Conservation (phyloP, 2,113 vertebrate genomes). For the Pristiophorus japonicus region DNA sequence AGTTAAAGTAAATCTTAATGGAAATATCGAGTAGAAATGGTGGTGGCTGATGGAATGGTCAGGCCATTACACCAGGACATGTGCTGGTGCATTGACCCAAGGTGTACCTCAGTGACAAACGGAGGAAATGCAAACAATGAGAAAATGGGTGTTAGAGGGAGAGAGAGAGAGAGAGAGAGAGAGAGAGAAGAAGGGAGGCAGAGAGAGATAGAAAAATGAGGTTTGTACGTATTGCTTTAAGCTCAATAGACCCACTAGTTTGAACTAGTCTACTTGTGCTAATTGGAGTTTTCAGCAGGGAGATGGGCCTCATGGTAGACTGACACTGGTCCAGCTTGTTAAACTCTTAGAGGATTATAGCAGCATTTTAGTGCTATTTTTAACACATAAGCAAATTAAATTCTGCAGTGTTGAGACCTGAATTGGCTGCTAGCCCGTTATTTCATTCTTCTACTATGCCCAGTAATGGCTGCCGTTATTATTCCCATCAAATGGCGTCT, state of each 20-base stretch:
- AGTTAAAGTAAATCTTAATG: neutral
- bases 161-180: neutral
- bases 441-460: neutral
- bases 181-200: neutral
- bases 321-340: neutral
- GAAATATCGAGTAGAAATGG: neutral
- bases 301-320: neutral
- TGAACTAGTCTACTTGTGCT: neutral
- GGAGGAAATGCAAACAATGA: neutral
- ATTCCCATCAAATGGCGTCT: neutral
- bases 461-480: neutral
- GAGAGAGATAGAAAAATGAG: neutral
- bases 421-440: neutral
- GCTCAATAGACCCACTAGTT: neutral
- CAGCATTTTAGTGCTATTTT: neutral
- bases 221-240: neutral
- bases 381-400: neutral
- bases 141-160: neutral
- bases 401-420: conserved; percentile 10
- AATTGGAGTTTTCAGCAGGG: neutral
- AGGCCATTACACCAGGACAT: neutral
- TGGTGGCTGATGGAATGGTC: neutral
- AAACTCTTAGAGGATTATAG: neutral
- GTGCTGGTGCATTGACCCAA: neutral
- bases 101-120: neutral